Conservation (phyloP, 2,797 vertebrate species). For the Pristis pectinata region DNA sequence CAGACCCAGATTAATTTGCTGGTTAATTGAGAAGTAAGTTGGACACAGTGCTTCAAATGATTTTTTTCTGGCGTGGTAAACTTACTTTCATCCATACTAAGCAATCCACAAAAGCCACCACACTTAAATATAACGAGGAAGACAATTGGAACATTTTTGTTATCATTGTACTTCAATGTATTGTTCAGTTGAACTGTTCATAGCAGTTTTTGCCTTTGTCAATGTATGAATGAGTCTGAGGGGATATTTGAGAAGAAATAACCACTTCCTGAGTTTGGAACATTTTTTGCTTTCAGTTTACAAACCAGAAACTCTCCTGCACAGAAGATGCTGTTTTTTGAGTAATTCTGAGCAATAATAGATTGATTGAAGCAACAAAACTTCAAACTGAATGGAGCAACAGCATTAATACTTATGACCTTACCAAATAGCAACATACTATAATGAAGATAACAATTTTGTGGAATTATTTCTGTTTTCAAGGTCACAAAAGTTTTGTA, state of each 20-base stretch:
- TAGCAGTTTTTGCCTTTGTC: background rate
- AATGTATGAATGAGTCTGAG: background rate
- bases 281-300: no score
- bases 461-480: slow-evolving; percentile 7
- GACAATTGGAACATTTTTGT: background rate
- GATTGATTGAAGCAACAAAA: background rate
- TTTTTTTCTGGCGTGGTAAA: background rate
- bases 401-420: background rate
- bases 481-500: background rate
- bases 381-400: background rate
- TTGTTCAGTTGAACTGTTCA: background rate
- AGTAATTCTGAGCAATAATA: background rate
- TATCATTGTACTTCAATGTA: background rate
- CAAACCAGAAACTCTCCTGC: background rate
- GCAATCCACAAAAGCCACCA: background rate
- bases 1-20: no score
- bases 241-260: background rate
- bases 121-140: background rate
- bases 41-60: background rate
- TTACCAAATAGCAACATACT: no score
- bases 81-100: background rate
- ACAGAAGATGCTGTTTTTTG: background rate
- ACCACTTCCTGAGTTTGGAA: background rate
- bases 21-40: no score
- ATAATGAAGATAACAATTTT: background rate